A percentile compares a stretch with the other conserved stretches of the same genome.
Conservation (phyloP, 1,140 invertebrate species). For the Penaeus japonicus region DNA sequence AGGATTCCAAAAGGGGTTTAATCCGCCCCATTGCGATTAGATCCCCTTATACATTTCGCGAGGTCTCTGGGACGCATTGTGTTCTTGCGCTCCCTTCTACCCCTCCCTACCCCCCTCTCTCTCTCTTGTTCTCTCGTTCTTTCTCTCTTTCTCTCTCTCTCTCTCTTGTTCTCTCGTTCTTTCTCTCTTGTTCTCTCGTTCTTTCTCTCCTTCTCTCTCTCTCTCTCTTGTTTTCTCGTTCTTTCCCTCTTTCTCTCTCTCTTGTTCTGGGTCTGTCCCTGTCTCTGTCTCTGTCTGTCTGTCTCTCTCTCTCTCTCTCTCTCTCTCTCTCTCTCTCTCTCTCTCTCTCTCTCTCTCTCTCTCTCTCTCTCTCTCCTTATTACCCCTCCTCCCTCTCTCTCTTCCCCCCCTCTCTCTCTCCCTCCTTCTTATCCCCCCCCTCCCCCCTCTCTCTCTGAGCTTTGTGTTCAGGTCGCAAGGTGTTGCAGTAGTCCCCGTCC, state of each 20-base stretch:
- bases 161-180: neutral
- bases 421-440: too few species aligned
- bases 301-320: neutral
- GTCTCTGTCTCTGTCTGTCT: neutral
- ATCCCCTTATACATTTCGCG: neutral
- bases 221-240: neutral
- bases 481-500: too few species aligned
- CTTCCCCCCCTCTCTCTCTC: neutral
- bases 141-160: neutral
- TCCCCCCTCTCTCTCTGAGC: neutral
- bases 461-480: too few species aligned
- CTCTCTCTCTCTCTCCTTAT: neutral
- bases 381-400: neutral
- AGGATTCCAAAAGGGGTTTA: slow-evolving; percentile 4
- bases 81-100: neutral
- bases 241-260: neutral
- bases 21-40: neutral
- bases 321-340: neutral
- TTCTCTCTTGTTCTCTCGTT: neutral
- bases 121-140: neutral
- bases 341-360: neutral
- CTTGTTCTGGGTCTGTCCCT: neutral
- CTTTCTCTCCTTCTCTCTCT: neutral
- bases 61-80: too few species aligned
- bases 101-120: neutral